Evolutionary conservation across 2,797 vertebrate species (phyloP).

Genomic region (Tragopan temminckii): DNA sequence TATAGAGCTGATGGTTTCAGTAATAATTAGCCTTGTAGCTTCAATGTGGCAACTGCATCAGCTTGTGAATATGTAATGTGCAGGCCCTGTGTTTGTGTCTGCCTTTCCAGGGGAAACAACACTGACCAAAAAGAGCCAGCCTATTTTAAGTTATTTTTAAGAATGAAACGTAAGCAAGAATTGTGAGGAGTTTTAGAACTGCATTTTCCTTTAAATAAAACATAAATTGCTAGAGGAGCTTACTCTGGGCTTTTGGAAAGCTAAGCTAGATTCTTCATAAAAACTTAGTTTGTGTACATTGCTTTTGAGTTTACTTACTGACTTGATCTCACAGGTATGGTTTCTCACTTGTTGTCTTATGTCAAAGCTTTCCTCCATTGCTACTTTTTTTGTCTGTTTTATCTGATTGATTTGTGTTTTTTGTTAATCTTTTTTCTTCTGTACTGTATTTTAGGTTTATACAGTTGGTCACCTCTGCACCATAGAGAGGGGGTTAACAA

Average conservation of each 20-base stretch:
- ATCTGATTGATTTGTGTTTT: background rate
- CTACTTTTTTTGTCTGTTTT: background rate
- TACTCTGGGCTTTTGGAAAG: background rate
- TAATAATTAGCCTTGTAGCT: background rate
- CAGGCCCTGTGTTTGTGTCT: background rate
- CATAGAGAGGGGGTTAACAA: background rate
- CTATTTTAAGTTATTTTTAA: constrained; percentile 13
- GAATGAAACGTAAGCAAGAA: background rate
- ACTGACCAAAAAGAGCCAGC: background rate
- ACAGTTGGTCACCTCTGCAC: background rate
- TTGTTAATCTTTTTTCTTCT: background rate
- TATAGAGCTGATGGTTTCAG: background rate
- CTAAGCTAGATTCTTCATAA: background rate
- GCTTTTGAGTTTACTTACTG: background rate
- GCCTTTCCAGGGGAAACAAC: background rate
- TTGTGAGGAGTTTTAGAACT: background rate
- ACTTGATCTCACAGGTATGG: background rate
- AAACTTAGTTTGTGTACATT: background rate
- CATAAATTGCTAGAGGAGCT: background rate
- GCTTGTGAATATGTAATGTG: background rate
- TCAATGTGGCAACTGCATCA: background rate
- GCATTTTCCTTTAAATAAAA: background rate
- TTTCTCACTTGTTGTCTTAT: background rate
- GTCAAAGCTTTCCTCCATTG: background rate
- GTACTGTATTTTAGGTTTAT: too few relatives aligned